These are phyloP conservation scores for Leptinotarsa defecta DNA, from an alignment of 1,140 invertebrate species.

Conservation along the genomic window DNA sequence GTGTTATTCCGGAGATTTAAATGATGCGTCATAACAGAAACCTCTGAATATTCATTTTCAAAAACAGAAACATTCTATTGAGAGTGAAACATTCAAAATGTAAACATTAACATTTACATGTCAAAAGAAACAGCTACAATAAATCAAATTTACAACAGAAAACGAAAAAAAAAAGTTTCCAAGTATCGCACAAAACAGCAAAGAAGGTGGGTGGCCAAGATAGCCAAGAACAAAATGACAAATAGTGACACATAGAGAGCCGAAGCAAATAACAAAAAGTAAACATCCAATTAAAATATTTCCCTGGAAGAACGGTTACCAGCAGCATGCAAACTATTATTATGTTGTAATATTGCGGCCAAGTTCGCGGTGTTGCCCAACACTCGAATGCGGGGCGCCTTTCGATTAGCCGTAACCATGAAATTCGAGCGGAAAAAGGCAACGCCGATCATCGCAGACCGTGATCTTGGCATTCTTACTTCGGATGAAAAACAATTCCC, in stretches of 20 bases:
- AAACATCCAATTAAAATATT: constrained; percentile 22
- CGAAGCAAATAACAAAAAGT: constrained; percentile 16
- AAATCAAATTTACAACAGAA: neutral
- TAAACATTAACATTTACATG: too few relatives aligned
- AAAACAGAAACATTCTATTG: too few relatives aligned
- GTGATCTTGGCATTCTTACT: constrained; percentile 52
- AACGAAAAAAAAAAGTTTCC: neutral
- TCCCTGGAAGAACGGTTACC: constrained; percentile 21
- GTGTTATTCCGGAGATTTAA: neutral
- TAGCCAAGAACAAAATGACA: neutral
- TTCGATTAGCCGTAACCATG: neutral
- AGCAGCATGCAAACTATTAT: constrained; percentile 23
- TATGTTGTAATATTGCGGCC: constrained; percentile 29
- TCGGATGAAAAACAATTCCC: constrained; percentile 28
- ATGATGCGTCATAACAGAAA: neutral
- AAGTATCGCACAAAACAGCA: neutral
- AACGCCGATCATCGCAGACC: constrained; percentile 40
- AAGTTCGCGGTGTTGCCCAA: constrained; percentile 23
- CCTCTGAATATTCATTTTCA: neutral
- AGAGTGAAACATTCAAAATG: too few relatives aligned
- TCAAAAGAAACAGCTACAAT: too few relatives aligned
- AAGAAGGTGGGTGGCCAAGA: neutral
- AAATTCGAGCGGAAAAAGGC: constrained; percentile 19
- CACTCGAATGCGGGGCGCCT: neutral
- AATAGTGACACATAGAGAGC: neutral